Base-by-base conservation (phyloP, 2,113 vertebrate genomes). In the Alces alces region DNA sequence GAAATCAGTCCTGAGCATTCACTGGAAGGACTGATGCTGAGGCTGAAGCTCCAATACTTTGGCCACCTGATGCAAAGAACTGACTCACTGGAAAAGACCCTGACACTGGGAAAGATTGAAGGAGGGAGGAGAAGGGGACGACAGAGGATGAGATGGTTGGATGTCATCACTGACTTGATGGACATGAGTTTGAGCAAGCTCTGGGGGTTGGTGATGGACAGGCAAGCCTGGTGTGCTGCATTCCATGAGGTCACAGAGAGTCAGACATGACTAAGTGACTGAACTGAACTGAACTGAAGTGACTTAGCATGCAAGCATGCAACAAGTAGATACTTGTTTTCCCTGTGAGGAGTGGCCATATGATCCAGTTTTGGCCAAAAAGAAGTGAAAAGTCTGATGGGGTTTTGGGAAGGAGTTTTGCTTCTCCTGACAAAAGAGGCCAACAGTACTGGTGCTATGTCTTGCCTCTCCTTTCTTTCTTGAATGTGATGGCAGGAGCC, bases 341-440 rank as follows among this genome's bases (percentile, higher is more conserved):
- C 27, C 64, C 25, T 61, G 57, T 23, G 50, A 36, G 13, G 28
- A 13, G 28, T 70, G 28, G 28, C 55, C 79, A 60, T 10, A 50
- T 30, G n/a, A 80, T 43, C 66, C 47, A 25, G 27, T 93, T 93
- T 95, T 4, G 33, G 27, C 57, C 73, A 60, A 30, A 54, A 58
- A 80, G 61, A 91, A 83, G 21, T 55, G n/a, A 83, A 85, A 95
- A 58, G 43, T 86, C 12, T 19, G 50, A 36, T 33, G 43, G 50
- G 47, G 11, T 82, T 61, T 25, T 60, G 82, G 70, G 54, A 88
- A 86, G 36, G 36, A 36, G 15, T 79, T 58, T 91, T n/a, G 1
- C 28, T 82, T 60, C 64, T 79, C 23, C 13, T 97, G 66, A 54
- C 27, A 55, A 92, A 92, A 93, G 45, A 83, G 55, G 17, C 70